phyloP scores from a whole-genome alignment of 1,140 invertebrate genomes.

The Schlechtendalia chinensis region DNA sequence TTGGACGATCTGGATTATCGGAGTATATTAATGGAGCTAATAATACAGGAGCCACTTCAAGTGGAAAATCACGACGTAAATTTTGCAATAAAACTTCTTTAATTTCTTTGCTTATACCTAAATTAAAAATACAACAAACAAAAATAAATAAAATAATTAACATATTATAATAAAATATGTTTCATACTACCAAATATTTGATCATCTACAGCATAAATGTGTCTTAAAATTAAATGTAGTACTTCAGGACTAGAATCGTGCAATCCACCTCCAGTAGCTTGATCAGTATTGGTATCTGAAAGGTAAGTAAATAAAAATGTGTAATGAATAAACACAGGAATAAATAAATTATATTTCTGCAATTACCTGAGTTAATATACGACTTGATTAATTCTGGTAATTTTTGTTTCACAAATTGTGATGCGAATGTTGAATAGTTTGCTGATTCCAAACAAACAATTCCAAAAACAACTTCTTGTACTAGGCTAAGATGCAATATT shows the following conservation, averaged over 20 bases:
- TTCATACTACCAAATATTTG: conserved; percentile 58
- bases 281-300: conserved; percentile 28
- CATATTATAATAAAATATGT: not conserved
- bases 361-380: conserved; percentile 72
- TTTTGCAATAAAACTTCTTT: conserved; percentile 78
- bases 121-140: conserved; percentile 53
- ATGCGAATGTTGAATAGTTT: conserved; percentile 66
- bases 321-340: not conserved
- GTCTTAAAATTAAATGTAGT: conserved; percentile 73
- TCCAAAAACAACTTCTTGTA: conserved; percentile 87
- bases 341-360: conserved; percentile 16
- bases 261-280: conserved; percentile 71
- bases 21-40: conserved; percentile 83
- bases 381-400: conserved; percentile 80
- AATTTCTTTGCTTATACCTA: conserved; percentile 67
- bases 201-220: conserved; percentile 54
- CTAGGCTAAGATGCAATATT: conserved; percentile 76
- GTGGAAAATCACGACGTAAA: conserved; percentile 81
- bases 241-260: conserved; percentile 85
- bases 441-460: conserved; percentile 78
- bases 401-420: conserved; percentile 76
- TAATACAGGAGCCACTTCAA: conserved; percentile 81
- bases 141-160: not conserved
- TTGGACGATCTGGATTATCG: conserved; percentile 70
- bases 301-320: conserved; percentile 10